Evolutionary conservation across 2,888 invertebrate species (phyloP), one percentile per base, ranked within the genome.

Genomic region (Falcaria lacertinaria): DNA sequence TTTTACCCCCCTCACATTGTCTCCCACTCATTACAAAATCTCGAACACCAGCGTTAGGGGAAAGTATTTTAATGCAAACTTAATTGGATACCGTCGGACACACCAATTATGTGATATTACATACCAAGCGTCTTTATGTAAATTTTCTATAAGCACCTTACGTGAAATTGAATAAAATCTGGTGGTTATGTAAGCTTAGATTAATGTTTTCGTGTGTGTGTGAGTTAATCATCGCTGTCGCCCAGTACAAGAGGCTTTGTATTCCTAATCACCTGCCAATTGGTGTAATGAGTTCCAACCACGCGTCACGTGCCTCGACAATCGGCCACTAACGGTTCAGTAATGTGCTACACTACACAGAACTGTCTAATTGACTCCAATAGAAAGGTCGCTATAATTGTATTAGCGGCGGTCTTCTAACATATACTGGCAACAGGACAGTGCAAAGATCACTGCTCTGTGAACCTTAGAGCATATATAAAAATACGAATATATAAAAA

Each of bases 301-400:
- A 62, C 64, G 56, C 52, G 60, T 64, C 68, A 65, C 60, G 55
- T 53, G 54, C 50, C 53, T 33, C 44, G 13, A 41, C 38, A 14
- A 14, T 28, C 42, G 34, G 35, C 35, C 41, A 41, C 47, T 63
- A 68, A 67, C 64, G 57, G 57, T 64, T 54, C 45, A 47, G 46
- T 50, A 50, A 50, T 47, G 39, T 35, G 41, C 43, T 51, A 46
- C 52, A 56, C 43, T 51, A 46, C 52, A 56, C 45, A 43, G 45
- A 45, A 41, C 48, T 39, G 51, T 60, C 65, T 37, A 83, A 80
- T 84, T 84, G 81, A 80, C 76, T 74, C 69, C 73, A 82, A 81
- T 84, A 70, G 71, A 81, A 78, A 83, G 83, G 82, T 84, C 85
- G 74, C 60, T 47, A 50, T 83, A 80, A 82, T 85, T 78, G 67